phyloP scores from a whole-genome alignment of 2,113 vertebrate species.

The Calyptomena viridis region DNA sequence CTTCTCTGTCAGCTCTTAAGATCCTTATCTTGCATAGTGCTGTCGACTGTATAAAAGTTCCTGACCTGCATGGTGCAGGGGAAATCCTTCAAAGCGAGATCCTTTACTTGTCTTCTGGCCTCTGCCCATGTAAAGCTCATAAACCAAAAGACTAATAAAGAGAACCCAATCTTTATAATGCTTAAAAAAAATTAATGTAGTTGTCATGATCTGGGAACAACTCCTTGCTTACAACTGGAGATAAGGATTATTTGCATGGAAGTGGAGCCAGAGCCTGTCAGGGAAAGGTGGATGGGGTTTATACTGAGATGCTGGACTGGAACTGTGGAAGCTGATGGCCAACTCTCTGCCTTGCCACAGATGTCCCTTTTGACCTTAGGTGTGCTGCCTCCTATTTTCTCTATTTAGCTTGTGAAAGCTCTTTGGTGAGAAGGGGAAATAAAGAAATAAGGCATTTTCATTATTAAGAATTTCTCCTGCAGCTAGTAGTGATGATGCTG shows the following conservation, averaged over 20 bases:
- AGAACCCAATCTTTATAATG: not conserved
- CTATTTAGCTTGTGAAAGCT: fast-evolving
- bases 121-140: not conserved
- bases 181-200: not conserved
- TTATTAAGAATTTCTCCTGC: not conserved
- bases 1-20: not conserved
- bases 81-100: not conserved
- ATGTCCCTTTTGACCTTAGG: not conserved
- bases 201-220: not conserved
- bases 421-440: not conserved
- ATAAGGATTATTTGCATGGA: not conserved
- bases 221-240: not conserved
- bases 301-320: not conserved
- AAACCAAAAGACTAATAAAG: constrained; percentile 36
- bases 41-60: not conserved
- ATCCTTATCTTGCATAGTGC: not conserved
- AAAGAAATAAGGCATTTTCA: not conserved
- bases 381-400: not conserved
- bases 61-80: not conserved
- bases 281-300: not conserved
- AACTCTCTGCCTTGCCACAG: not conserved
- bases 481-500: not conserved
- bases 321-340: not conserved
- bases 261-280: not conserved
- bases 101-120: constrained; percentile 16